phyloP scores from a whole-genome alignment of 2,113 vertebrate genomes.

The Varanus salvator region DNA sequence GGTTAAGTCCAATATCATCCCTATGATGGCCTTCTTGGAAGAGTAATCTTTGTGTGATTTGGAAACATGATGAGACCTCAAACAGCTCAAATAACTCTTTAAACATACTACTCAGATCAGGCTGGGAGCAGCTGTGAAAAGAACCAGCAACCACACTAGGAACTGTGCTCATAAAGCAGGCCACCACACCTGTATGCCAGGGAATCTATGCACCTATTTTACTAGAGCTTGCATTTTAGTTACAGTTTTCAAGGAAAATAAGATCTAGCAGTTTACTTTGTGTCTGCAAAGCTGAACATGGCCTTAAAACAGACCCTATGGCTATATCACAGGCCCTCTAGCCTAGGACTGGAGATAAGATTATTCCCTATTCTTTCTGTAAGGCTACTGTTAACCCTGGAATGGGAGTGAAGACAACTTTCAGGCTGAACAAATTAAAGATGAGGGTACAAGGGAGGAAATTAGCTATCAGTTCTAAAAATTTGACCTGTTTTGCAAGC shows the following conservation, averaged over 20 bases:
- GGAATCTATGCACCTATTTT: not conserved
- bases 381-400: not conserved
- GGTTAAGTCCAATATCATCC: too few relatives aligned
- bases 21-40: too few relatives aligned
- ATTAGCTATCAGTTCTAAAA: not conserved
- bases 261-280: not conserved
- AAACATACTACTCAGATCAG: too few relatives aligned
- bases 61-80: too few relatives aligned
- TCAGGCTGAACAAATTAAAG: not conserved
- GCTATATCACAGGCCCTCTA: not conserved
- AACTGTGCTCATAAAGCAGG: not conserved
- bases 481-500: not conserved
- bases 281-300: not conserved
- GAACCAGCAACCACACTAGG: too few relatives aligned
- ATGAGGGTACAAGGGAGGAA: not conserved
- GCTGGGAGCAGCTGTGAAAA: too few relatives aligned
- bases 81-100: too few relatives aligned
- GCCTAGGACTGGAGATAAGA: not conserved
- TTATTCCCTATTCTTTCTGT: not conserved
- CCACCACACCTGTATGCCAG: not conserved
- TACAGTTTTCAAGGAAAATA: not conserved
- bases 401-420: not conserved
- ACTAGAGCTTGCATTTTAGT: too few relatives aligned
- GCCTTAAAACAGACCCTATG: not conserved
- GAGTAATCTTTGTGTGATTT: too few relatives aligned